Evolutionary conservation across 2,113 vertebrate genomes (phyloP).

Genomic region (Symphodus melops): DNA sequence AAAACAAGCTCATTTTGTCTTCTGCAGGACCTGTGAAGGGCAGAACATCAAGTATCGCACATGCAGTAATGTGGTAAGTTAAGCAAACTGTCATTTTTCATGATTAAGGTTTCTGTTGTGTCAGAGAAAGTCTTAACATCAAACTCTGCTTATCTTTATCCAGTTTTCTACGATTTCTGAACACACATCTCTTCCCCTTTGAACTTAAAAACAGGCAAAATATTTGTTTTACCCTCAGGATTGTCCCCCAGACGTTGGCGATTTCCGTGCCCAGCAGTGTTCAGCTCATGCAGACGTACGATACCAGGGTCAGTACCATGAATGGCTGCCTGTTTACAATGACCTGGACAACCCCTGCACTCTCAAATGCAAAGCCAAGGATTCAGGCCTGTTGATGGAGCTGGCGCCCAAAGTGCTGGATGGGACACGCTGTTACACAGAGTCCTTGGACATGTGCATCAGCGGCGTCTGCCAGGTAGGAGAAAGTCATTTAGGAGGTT

Average conservation of each 20-base stretch:
- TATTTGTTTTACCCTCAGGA: conserved; percentile 80
- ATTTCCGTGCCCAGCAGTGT: conserved; percentile 97
- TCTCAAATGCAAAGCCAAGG: conserved; percentile 92
- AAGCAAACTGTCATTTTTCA: conserved; percentile 47
- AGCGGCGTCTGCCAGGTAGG: conserved; percentile 94
- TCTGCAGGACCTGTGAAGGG: conserved; percentile 92
- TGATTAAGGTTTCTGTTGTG: no score
- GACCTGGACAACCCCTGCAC: conserved; percentile 95
- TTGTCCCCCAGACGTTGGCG: conserved; percentile 91
- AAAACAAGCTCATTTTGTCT: conserved; percentile 47
- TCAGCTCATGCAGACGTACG: conserved; percentile 95
- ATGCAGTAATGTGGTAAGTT: conserved; percentile 97
- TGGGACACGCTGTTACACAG: conserved; percentile 95
- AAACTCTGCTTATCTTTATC: conserved; percentile 19
- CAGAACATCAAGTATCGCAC: conserved; percentile 97
- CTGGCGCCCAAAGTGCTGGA: conserved; percentile 96
- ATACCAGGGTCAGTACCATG: conserved; percentile 91
- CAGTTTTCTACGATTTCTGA: neutral
- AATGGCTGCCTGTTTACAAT: conserved; percentile 94
- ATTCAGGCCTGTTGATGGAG: conserved; percentile 86
- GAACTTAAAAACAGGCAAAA: neutral
- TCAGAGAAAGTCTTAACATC: conserved; percentile 22
- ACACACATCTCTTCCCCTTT: neutral
- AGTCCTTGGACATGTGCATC: conserved; percentile 98
- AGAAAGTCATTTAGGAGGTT: neutral